Base-by-base conservation (phyloP, 2,113 vertebrate species). In the Acanthochromis polyacanthus region DNA sequence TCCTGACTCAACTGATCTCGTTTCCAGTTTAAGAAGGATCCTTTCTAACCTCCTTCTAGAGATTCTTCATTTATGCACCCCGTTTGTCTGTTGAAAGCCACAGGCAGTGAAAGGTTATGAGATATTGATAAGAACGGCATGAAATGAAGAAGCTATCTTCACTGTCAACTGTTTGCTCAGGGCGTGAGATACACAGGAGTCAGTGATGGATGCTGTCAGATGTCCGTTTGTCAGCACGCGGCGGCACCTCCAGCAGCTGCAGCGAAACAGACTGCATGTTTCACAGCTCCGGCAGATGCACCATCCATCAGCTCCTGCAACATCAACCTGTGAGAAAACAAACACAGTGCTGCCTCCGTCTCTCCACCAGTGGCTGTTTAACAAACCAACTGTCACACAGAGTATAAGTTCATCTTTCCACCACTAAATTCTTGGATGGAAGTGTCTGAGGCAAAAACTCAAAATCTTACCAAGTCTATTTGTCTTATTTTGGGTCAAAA, bases 161-260 rank as follows among this genome's bases (percentile, higher is more conserved):
- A 16, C 55, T 78, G 82, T 88, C 66, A 76, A 51, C 23, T 15
- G 43, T 71, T 69, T 22, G 73, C 89, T 82, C 5, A 2, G 72
- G 81, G 85, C 74, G 4, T n/a, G 51, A 68, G 55, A 64, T 75
- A 53, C 46, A 19, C 46, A 19, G 71, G 48, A 75, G 65, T 72
- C 32, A 12, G 53, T 91, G 91, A 94, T 91, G 64, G 87, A 93
- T 94, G 82, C 80, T 59, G 86, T 81, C 81, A 86, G 86, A 64
- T 67, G 50, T 80, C 74, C 46, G 82, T 86, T 79, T 84, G 84
- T 92, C 84, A 84, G 75, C 17, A 56, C 57, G 3, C 80, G 74
- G 80, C 75, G 40, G 45, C 28, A 72, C 84, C 86, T 88, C 61
- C 1, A 83, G 88, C 76, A 68, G 53, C 22, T 16, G 61, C 64